These are phyloP conservation scores for Ceyx erithaca DNA, from an alignment of 2,797 vertebrate genomes.

Conservation along the genomic window DNA sequence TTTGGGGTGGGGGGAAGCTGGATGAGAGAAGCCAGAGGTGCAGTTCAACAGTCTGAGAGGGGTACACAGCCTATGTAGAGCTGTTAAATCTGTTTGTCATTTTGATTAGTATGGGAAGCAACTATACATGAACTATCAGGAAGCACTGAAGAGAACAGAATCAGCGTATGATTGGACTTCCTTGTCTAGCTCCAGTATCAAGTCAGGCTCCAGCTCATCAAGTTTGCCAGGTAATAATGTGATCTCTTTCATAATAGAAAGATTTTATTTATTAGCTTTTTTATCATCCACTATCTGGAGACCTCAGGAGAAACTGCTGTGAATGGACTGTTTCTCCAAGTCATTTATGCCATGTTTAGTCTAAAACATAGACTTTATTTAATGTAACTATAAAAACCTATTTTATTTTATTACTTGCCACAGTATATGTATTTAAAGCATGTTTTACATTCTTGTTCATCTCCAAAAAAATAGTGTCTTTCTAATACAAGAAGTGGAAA, in stretches of 20 bases:
- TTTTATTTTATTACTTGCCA: not conserved
- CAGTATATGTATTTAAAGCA: not conserved
- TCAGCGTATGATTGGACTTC: conserved; percentile 97
- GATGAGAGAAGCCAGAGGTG: not conserved
- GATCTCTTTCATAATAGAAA: not conserved
- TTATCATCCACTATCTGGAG: not conserved
- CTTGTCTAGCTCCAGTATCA: conserved; percentile 94
- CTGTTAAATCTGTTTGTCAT: conserved; percentile 6
- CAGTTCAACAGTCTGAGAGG: not conserved
- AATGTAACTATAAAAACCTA: not conserved
- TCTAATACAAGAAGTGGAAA: not conserved
- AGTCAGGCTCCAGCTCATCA: conserved; percentile 94
- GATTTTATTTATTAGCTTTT: not conserved
- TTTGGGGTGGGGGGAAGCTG: not conserved
- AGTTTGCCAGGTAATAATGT: conserved; percentile 89
- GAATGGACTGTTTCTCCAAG: not conserved
- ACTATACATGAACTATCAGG: conserved; percentile 95
- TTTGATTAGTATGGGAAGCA: conserved; percentile 92
- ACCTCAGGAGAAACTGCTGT: not conserved
- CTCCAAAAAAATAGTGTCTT: not conserved
- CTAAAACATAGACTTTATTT: not conserved
- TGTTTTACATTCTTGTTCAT: not conserved
- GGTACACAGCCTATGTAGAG: not conserved
- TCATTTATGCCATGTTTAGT: not conserved
- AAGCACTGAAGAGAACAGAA: conserved; percentile 95